Evolutionary conservation across 2,797 vertebrate genomes (phyloP).

Genomic region (Halcyon smyrnensis): DNA sequence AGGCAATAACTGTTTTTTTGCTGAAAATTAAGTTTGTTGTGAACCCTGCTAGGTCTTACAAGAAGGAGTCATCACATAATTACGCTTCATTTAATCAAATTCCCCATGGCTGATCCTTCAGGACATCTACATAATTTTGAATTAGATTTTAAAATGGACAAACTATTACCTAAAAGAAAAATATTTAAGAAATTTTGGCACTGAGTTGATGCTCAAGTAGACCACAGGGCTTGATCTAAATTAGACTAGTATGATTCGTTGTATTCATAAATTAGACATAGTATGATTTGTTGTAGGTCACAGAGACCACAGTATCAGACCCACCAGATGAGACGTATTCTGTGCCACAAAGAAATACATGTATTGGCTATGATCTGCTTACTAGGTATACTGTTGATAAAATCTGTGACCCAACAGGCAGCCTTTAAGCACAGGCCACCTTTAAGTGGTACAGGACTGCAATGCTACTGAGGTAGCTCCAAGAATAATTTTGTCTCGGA

Average conservation of each 20-base stretch:
- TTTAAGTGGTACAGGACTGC: background rate
- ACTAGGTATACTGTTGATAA: background rate
- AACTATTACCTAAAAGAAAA: background rate
- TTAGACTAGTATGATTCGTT: background rate
- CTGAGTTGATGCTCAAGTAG: background rate
- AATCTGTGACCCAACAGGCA: background rate
- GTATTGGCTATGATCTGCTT: background rate
- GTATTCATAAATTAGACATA: too few relatives aligned
- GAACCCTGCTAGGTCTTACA: background rate
- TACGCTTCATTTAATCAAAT: background rate
- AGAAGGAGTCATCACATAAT: background rate
- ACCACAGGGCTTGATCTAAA: background rate
- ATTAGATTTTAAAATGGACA: background rate
- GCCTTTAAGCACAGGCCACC: background rate
- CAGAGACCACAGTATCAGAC: background rate
- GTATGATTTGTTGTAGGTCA: background rate
- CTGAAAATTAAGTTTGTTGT: background rate
- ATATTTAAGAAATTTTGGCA: background rate
- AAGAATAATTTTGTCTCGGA: background rate
- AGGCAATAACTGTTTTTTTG: conserved; percentile 31
- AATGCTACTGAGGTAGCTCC: background rate
- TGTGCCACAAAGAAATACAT: background rate
- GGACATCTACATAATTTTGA: background rate
- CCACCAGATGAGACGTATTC: background rate
- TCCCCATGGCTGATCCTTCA: background rate